phyloP scores from a whole-genome alignment of 2,888 invertebrate genomes.

The Caradrina clavipalpis region DNA sequence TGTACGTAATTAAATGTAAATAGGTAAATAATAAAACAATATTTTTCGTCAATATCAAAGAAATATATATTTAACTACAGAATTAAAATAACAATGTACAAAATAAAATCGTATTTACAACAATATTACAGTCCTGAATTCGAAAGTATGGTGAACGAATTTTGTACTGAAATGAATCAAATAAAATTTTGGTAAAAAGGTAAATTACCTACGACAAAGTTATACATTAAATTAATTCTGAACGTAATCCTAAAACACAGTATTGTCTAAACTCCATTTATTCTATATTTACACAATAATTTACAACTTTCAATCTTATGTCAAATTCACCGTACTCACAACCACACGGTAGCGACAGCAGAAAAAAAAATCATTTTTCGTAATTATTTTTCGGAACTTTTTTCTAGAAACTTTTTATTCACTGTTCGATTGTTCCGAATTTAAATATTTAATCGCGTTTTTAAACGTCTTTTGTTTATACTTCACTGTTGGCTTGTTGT shows the following conservation, averaged over 20 bases:
- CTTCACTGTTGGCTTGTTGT: conserved; percentile 74
- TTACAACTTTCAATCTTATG: conserved; percentile 67
- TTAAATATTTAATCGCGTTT: conserved; percentile 53
- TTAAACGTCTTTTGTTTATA: conserved; percentile 56
- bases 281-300: conserved; percentile 77
- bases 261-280: conserved; percentile 59
- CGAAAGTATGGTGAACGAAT: conserved; percentile 70
- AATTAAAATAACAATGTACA: conserved; percentile 79
- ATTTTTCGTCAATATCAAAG: conserved; percentile 76
- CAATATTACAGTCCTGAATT: conserved; percentile 70
- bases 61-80: conserved; percentile 85
- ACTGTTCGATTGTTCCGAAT: conserved; percentile 48
- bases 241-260: conserved; percentile 58
- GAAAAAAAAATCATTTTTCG: conserved; percentile 36
- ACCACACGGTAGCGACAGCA: conserved; percentile 60
- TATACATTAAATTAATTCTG: conserved; percentile 65
- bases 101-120: conserved; percentile 78
- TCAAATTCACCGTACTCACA: conserved; percentile 51
- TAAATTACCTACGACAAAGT: conserved; percentile 71
- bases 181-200: conserved; percentile 76
- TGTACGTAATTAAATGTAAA: conserved; percentile 55
- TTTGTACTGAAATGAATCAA: conserved; percentile 75
- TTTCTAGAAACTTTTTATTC: conserved; percentile 26
- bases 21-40: conserved; percentile 62
- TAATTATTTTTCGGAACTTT: conserved; percentile 26